phyloP scores from a whole-genome alignment of 2,888 invertebrate species.

The Mythimna vitellina region DNA sequence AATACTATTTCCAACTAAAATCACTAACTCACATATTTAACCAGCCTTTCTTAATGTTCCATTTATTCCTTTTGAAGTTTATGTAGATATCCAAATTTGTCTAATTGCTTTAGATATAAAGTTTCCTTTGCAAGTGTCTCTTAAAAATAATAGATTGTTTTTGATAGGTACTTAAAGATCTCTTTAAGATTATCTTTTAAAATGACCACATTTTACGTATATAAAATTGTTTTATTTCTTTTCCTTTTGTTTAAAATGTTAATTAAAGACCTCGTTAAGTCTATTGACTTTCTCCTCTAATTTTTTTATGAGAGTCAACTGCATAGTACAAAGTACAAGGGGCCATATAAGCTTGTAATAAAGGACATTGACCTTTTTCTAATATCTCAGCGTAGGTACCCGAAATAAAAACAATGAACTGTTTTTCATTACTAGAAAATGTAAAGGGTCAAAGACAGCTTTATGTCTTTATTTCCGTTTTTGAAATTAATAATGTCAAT shows the following conservation, averaged over 20 bases:
- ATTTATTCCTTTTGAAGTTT: not conserved
- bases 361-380: too few species aligned
- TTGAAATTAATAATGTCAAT: too few species aligned
- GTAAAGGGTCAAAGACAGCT: too few species aligned
- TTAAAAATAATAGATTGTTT: constrained; percentile 20
- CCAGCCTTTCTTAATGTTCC: not conserved
- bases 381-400: too few species aligned
- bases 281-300: constrained; percentile 13
- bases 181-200: too few species aligned
- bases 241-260: constrained; percentile 11
- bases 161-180: constrained; percentile 26
- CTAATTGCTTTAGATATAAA: constrained; percentile 10
- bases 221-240: constrained; percentile 14
- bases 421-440: too few species aligned
- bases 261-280: constrained; percentile 21
- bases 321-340: too few species aligned
- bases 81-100: constrained; percentile 12
- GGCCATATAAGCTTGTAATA: too few species aligned
- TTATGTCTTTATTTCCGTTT: too few species aligned
- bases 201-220: constrained; percentile 15
- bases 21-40: not conserved
- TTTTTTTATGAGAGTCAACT: constrained; percentile 12
- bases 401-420: too few species aligned
- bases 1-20: not conserved
- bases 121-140: constrained; percentile 5